Evolutionary conservation across 2,113 vertebrate species (phyloP).

Genomic region (Gymnorhina tibicen): DNA sequence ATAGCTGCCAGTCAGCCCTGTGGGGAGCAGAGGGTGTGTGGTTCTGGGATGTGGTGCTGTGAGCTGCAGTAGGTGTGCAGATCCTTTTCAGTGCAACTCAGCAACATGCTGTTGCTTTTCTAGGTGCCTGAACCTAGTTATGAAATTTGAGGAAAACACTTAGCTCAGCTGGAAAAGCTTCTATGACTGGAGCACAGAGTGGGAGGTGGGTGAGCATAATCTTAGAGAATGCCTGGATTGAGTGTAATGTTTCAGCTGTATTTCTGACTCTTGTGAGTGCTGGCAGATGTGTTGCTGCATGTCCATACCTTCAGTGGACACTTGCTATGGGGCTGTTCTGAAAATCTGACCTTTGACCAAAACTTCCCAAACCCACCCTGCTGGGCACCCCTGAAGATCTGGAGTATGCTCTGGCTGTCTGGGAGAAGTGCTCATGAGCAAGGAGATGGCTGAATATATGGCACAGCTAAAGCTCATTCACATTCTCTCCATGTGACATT

Average conservation of each 20-base stretch:
- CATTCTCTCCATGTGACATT: neutral
- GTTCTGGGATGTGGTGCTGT: neutral
- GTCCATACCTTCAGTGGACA: neutral
- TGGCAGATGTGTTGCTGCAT: neutral
- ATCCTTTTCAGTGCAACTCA: neutral
- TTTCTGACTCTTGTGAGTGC: neutral
- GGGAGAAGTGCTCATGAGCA: neutral
- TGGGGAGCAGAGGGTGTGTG: neutral
- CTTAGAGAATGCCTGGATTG: neutral
- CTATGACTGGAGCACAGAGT: neutral
- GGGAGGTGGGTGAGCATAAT: neutral
- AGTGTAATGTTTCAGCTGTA: neutral
- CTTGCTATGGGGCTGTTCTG: neutral
- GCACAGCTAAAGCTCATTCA: neutral
- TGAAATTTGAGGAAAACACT: neutral
- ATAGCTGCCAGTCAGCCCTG: neutral
- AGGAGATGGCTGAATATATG: neutral
- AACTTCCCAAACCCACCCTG: neutral
- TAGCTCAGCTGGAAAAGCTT: slow-evolving; percentile 31
- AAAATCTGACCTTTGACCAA: neutral
- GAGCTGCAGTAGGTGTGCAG: neutral
- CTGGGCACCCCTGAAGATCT: neutral
- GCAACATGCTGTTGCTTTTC: neutral
- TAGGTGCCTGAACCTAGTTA: slow-evolving; percentile 13
- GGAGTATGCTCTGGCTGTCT: neutral